Evolutionary conservation across 2,797 vertebrate genomes (phyloP).

Genomic region (Balearica regulorum): DNA sequence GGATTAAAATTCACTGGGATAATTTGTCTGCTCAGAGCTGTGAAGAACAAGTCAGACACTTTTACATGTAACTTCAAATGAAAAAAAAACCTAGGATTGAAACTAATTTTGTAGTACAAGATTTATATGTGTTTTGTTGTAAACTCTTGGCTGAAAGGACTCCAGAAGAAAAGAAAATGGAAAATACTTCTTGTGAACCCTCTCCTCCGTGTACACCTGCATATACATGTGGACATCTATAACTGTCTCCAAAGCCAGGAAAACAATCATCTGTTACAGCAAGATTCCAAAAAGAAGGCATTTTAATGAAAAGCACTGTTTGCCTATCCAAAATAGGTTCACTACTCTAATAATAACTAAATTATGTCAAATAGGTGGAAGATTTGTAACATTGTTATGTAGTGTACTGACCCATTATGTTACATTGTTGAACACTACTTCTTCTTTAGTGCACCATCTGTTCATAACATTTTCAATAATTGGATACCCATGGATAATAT

Average conservation of each 20-base stretch:
- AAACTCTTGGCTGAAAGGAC: not conserved
- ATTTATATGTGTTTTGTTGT: not conserved
- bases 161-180: not conserved
- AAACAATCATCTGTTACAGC: not conserved
- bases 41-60: not conserved
- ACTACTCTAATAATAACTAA: not conserved
- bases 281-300: not conserved
- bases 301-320: not conserved
- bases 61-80: not conserved
- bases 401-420: not conserved
- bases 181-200: not conserved
- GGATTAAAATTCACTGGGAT: not conserved
- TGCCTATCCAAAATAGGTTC: not conserved
- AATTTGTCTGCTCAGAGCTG: not conserved
- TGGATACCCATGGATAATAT: slow-evolving; percentile 12
- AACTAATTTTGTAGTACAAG: not conserved
- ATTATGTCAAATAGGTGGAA: slow-evolving; percentile 2
- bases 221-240: not conserved
- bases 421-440: not conserved
- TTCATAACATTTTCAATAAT: slow-evolving; percentile 34
- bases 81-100: not conserved
- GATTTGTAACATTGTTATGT: not conserved
- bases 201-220: not conserved
- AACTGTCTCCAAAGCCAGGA: not conserved
- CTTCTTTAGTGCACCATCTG: slow-evolving; percentile 45